Evolutionary conservation across 2,888 invertebrate genomes (phyloP), one percentile per base, ranked within the genome.

Genomic region (Malthinus seriepunctatus): DNA sequence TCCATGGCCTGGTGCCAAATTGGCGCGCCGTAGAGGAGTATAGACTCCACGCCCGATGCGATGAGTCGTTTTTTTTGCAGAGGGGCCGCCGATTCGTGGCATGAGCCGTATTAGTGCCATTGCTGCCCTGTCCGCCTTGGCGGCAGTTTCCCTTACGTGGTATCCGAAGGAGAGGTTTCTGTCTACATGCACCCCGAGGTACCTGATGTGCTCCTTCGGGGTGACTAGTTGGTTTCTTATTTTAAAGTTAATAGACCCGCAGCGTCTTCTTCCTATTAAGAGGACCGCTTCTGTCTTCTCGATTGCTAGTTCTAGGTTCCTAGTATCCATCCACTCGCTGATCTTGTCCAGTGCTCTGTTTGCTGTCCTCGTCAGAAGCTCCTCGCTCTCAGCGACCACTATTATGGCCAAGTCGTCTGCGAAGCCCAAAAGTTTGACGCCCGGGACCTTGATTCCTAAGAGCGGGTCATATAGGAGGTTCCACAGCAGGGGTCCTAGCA

Each of bases 401-500:
- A 47, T 12, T 8, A 47, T 6, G n/a, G 12, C 14, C 4, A 47
- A 1, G 12, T 47, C 47, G 6, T 47, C 34, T 2, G 33, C 33
- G 12, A 32, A 34, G 1, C 33, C 47, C 2, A 34, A 2, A 2
- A 32, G 3, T 1, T n/a, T 3, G 3, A 32, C 32, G 2, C 47
- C 47, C 32, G 33, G 33, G 2, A 11, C 7, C 12, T 3, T 7
- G 9, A 33, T 1, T 32, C 14, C 3, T 1, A 46, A 12, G 2
- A 46, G 3, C 7, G 9, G 32, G 32, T 46, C 46, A 11, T 33
- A 32, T n/a, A 31, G 9, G 9, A 47, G 8, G 47, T 47, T 47
- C 47, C 47, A 47, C 12, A 47, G 34, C 12, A 11, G n/a, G 6
- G 47, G 47, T 34, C 47, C 47, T 1, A 47, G 47, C 9, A 47